Evolutionary conservation across 2,113 vertebrate genomes (phyloP).

Genomic region (Pedionomus torquatus): DNA sequence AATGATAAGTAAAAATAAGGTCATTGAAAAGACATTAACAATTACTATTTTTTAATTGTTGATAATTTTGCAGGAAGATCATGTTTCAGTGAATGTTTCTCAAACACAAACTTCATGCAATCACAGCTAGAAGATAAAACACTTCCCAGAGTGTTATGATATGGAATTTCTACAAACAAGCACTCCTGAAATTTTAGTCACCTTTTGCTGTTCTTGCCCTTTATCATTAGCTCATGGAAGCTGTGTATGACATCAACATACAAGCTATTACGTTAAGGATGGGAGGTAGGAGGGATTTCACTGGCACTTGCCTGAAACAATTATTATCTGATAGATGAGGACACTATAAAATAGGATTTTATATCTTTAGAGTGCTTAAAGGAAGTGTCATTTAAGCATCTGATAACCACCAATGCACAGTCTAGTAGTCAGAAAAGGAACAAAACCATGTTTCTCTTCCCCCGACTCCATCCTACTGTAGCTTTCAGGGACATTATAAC

Average conservation of each 20-base stretch:
- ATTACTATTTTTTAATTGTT: neutral
- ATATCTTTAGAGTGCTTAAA: neutral
- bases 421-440: neutral
- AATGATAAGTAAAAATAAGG: neutral
- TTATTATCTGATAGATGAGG: neutral
- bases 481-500: neutral
- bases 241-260: neutral
- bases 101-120: neutral
- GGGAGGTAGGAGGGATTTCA: neutral
- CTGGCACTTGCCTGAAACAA: neutral
- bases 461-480: neutral
- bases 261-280: neutral
- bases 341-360: neutral
- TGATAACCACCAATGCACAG: neutral
- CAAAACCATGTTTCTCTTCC: neutral
- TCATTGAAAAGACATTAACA: neutral
- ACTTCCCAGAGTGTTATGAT: neutral
- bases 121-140: neutral
- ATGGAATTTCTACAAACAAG: neutral
- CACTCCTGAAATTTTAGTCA: neutral
- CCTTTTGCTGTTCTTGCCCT: neutral
- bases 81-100: neutral
- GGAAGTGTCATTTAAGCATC: neutral
- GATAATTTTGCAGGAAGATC: neutral
- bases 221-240: neutral